These are phyloP conservation scores for Pogoniulus pusillus DNA, from an alignment of 2,797 vertebrate species.

Conservation along the genomic window DNA sequence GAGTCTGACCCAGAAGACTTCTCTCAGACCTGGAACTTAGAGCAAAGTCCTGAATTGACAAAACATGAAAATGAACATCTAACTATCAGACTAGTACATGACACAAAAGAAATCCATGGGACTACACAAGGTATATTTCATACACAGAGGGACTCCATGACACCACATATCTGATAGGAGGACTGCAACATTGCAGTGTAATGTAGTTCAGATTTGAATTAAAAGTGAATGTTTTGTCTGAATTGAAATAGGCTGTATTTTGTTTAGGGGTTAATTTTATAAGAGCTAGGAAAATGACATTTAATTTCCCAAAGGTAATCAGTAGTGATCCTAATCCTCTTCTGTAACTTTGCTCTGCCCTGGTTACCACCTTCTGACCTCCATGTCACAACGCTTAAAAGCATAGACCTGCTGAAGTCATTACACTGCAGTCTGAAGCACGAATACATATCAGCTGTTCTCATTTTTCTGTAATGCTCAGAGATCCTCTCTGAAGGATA, in stretches of 20 bases:
- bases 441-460: background rate
- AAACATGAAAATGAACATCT: background rate
- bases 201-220: background rate
- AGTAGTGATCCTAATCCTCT: background rate
- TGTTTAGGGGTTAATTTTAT: background rate
- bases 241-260: background rate
- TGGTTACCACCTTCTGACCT: background rate
- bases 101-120: background rate
- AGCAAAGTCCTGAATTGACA: background rate
- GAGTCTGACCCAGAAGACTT: background rate
- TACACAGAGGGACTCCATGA: accelerated
- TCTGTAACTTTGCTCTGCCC: background rate
- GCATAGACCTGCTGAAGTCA: background rate
- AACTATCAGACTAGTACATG: background rate
- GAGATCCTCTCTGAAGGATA: background rate
- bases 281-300: background rate
- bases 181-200: background rate
- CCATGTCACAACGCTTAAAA: background rate
- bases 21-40: accelerated
- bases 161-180: background rate
- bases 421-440: background rate
- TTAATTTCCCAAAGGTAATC: background rate
- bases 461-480: background rate
- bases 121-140: background rate
- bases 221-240: background rate